Evolutionary conservation across 2,888 invertebrate species (phyloP).

Genomic region (Magallana nippona): DNA sequence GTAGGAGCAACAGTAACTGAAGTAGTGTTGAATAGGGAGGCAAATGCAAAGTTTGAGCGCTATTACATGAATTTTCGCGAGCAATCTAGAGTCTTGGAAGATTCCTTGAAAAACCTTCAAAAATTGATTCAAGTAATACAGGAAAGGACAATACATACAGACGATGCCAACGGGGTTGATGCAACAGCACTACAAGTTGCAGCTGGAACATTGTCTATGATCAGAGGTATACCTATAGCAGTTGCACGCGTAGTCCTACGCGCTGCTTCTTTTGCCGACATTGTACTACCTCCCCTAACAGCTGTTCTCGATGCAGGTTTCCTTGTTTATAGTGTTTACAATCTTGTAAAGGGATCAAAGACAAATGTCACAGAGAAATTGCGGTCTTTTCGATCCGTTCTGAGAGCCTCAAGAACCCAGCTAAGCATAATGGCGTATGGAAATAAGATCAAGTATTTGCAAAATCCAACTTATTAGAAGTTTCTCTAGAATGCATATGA

Average conservation of each 20-base stretch:
- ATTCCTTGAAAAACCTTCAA: neutral
- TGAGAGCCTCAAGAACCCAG: constrained; percentile 23
- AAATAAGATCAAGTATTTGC: neutral
- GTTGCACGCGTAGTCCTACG: constrained; percentile 7
- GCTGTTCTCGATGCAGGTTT: constrained; percentile 34
- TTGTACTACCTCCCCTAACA: constrained; percentile 23
- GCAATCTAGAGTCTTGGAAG: neutral
- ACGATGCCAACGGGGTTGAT: neutral
- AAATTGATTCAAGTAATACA: neutral
- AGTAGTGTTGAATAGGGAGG: constrained; percentile 19
- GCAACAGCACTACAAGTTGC: neutral
- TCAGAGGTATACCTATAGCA: constrained; percentile 29
- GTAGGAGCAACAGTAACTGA: constrained; percentile 40
- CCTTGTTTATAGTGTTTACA: constrained; percentile 8
- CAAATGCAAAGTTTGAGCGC: neutral
- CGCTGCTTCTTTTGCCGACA: neutral
- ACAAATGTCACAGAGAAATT: constrained; percentile 25
- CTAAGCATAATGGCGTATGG: constrained; percentile 39
- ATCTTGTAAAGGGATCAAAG: constrained; percentile 29
- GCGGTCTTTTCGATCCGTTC: neutral
- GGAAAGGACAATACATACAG: neutral
- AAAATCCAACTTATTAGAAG: too few species aligned
- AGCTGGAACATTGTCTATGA: neutral
- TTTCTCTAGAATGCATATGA: too few species aligned
- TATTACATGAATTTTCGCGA: constrained; percentile 29